phyloP scores from a whole-genome alignment of 2,797 vertebrate species.

The Anabas testudineus region DNA sequence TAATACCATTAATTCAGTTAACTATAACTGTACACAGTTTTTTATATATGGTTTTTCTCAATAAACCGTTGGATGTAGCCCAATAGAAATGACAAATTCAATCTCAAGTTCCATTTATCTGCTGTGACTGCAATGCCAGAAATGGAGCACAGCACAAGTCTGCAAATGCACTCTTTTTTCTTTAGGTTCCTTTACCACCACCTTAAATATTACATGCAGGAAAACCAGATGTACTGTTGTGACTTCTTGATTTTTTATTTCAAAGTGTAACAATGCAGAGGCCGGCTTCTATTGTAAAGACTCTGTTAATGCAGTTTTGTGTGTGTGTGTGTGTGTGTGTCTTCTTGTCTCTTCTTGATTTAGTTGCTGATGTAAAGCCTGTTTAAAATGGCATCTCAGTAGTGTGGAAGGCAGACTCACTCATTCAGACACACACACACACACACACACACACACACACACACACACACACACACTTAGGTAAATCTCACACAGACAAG shows the following conservation, averaged over 20 bases:
- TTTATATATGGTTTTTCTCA: no score
- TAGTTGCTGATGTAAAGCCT: slow-evolving; percentile 37
- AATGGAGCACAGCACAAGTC: background rate
- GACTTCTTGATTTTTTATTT: background rate
- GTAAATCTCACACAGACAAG: slow-evolving; percentile 67
- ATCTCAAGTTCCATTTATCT: no score
- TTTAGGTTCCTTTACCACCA: no score
- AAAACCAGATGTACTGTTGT: background rate
- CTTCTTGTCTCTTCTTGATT: slow-evolving; percentile 23
- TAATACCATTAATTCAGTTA: no score
- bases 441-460: slow-evolving; percentile 32
- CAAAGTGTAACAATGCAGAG: background rate
- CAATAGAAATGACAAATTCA: no score
- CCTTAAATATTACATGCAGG: background rate
- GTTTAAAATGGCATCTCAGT: slow-evolving; percentile 47
- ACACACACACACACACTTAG: slow-evolving; percentile 34
- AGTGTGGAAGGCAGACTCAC: slow-evolving; percentile 28
- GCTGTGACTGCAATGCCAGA: no score
- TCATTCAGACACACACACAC: slow-evolving; percentile 35
- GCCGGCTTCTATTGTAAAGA: background rate
- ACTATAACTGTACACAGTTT: no score
- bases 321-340: background rate
- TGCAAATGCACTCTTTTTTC: background rate
- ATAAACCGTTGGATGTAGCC: no score
- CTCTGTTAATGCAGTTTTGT: slow-evolving; percentile 3